These are phyloP conservation scores for Cacoxenus indagator DNA, from an alignment of 2,888 invertebrate species.

Conservation along the genomic window DNA sequence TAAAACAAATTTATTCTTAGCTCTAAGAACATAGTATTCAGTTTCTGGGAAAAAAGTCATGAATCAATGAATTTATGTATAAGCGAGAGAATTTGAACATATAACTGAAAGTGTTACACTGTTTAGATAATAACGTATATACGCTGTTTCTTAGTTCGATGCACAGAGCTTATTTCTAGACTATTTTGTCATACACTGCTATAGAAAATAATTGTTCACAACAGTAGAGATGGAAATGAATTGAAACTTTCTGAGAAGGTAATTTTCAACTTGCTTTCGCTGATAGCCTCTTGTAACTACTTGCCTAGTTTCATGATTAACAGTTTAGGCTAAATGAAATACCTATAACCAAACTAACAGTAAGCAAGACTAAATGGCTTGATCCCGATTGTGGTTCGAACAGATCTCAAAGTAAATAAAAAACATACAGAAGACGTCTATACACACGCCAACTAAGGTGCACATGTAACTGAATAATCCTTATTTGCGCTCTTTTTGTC, in stretches of 20 bases:
- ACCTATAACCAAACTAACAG: not conserved
- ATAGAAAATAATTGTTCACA: too few species aligned
- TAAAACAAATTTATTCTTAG: too few species aligned
- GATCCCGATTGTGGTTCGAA: not conserved
- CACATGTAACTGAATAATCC: conserved; percentile 59
- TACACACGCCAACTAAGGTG: conserved; percentile 39
- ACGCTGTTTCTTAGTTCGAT: not conserved
- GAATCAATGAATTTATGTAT: not conserved
- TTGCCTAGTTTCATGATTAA: not conserved
- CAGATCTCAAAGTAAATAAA: not conserved
- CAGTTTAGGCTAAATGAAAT: not conserved
- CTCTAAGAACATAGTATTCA: too few species aligned
- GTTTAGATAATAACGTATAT: not conserved
- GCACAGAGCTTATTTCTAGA: too few species aligned
- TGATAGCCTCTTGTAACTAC: not conserved
- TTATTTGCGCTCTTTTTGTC: conserved; percentile 59
- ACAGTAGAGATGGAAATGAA: not conserved
- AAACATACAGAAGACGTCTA: not conserved
- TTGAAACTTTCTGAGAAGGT: not conserved
- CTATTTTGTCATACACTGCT: too few species aligned
- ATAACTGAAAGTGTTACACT: conserved; percentile 16
- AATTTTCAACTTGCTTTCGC: not conserved
- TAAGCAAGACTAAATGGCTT: not conserved
- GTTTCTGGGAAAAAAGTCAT: conserved; percentile 24
- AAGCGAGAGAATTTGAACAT: conserved; percentile 1